These are phyloP conservation scores for Indri indri DNA, from an alignment of 2,113 vertebrate species.

Conservation along the genomic window DNA sequence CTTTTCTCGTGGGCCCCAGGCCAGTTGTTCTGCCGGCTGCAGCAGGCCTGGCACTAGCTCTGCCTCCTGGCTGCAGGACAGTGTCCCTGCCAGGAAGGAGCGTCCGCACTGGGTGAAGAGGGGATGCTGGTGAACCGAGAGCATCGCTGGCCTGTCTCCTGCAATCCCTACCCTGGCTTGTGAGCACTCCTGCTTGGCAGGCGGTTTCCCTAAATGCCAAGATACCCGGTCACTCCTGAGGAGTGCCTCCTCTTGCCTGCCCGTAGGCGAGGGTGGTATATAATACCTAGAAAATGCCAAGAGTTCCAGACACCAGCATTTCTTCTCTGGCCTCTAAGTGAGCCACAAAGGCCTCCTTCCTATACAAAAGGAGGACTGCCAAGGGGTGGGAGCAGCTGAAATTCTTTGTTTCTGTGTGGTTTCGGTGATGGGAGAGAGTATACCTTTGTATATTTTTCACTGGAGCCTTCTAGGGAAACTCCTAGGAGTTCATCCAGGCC, in stretches of 20 bases:
- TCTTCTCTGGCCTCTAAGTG: neutral
- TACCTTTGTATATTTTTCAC: neutral
- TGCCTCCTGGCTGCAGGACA: conserved; percentile 55
- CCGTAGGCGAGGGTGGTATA: neutral
- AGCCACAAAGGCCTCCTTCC: neutral
- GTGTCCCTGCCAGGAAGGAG: conserved; percentile 57
- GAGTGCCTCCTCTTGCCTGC: neutral
- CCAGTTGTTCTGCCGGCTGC: conserved; percentile 53
- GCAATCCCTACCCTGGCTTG: neutral
- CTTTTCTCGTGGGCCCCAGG: conserved; percentile 12
- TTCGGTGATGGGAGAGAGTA: neutral
- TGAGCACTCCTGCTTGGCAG: neutral
- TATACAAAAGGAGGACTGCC: neutral
- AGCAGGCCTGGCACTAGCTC: conserved; percentile 55
- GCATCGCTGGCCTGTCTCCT: neutral
- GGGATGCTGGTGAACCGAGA: neutral
- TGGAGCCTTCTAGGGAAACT: neutral
- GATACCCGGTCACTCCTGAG: neutral
- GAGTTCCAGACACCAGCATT: neutral
- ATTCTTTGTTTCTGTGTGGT: neutral
- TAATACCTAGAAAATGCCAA: neutral
- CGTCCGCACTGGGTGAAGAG: conserved; percentile 30
- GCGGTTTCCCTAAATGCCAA: neutral
- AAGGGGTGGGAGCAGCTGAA: neutral
- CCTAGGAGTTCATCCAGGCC: neutral